Conservation (phyloP, 2,113 vertebrate species). For the Deroptyus accipitrinus region DNA sequence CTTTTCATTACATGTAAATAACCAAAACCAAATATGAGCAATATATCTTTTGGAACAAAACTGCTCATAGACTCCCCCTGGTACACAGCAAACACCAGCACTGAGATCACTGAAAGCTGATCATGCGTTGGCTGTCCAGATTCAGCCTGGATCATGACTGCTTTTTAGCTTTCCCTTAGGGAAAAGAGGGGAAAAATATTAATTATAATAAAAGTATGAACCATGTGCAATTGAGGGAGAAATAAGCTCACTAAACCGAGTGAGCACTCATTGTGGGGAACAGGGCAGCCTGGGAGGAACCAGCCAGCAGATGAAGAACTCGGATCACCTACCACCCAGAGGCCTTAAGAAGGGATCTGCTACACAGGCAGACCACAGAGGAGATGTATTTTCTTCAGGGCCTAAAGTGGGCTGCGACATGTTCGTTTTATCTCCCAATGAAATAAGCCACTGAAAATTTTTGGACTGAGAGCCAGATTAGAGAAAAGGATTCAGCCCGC, state of each 20-base stretch:
- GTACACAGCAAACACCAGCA: not conserved
- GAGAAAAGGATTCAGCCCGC: not conserved
- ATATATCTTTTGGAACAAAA: not conserved
- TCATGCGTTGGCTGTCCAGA: not conserved
- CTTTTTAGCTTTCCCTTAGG: not conserved
- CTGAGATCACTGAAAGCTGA: not conserved
- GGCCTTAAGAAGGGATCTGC: not conserved
- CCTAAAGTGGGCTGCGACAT: not conserved
- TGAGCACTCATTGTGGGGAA: accelerated
- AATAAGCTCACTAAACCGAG: not conserved
- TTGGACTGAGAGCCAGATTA: not conserved
- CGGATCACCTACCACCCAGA: not conserved
- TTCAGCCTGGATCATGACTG: not conserved
- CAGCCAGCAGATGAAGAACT: not conserved
- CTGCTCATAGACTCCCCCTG: not conserved
- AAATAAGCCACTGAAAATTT: not conserved
- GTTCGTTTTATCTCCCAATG: not conserved
- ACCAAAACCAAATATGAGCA: not conserved
- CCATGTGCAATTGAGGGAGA: not conserved
- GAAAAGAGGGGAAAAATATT: not conserved
- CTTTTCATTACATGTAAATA: not conserved
- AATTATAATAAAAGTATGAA: not conserved
- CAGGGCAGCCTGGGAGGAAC: not conserved
- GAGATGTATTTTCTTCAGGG: not conserved
- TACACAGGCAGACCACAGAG: not conserved